These are phyloP conservation scores for Glyphotaelius pellucidus DNA, from an alignment of 2,888 invertebrate species.

Conservation along the genomic window DNA sequence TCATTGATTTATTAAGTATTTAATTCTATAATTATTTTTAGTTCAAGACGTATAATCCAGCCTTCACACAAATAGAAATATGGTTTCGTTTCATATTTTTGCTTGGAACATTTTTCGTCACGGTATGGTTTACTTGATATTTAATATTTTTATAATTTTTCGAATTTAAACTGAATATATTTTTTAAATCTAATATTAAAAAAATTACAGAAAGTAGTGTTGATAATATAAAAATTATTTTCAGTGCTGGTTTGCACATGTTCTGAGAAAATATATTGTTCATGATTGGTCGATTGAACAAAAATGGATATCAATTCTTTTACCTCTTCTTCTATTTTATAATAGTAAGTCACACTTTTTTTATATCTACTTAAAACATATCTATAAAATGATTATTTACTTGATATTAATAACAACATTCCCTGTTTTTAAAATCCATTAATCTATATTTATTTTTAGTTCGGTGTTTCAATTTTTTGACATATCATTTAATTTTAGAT, in stretches of 20 bases:
- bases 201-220: background rate
- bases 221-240: background rate
- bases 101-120: slow-evolving; percentile 89
- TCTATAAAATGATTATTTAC: background rate
- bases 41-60: slow-evolving; percentile 98
- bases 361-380: background rate
- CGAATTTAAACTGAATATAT: background rate
- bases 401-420: background rate
- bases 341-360: slow-evolving; percentile 84
- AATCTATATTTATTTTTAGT: too few species aligned
- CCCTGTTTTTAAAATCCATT: too few species aligned
- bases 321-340: slow-evolving; percentile 92
- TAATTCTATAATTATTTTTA: slow-evolving; percentile 74
- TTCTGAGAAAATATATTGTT: slow-evolving; percentile 90
- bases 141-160: background rate
- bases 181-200: background rate
- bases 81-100: slow-evolving; percentile 98
- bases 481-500: background rate
- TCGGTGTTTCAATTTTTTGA: too few species aligned
- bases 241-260: slow-evolving; percentile 96
- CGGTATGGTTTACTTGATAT: slow-evolving; percentile 76
- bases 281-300: slow-evolving; percentile 99
- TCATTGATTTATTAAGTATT: background rate
- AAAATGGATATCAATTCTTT: slow-evolving; percentile 93
- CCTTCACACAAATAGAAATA: slow-evolving; percentile 97